Base-by-base conservation (phyloP, 2,113 vertebrate genomes). In the Melierax canorus region DNA sequence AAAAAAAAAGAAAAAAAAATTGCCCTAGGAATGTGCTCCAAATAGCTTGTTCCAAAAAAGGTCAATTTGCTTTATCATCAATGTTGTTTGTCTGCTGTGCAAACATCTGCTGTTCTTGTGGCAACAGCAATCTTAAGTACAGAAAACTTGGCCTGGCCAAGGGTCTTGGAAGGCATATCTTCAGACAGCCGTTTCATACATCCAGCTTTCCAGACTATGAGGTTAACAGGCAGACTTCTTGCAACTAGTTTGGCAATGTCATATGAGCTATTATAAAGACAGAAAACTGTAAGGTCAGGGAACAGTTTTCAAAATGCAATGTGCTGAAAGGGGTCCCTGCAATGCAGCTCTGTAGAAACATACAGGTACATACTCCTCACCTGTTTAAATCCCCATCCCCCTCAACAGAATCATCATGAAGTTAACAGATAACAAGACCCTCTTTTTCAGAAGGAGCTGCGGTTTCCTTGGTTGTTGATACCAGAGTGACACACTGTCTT, bases 71-170 rank as follows among this genome's bases (percentile, higher is more conserved):
- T 97, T 94, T 92, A 86, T 94, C 89, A 93, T 94, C 87, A 74
- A 17, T 1, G 29, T 50, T 96, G 87, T 96, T 96, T 95, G 85
- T 95, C 90, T 91, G 90, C 81, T 90, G 43, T 48, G 38, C 84
- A 97, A 96, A 96, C 80, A 95, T 96, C 92, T 94, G 87, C 87
- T 79, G 78, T 43, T 96, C 90, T 96, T 96, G 92, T 21, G 43
- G 80, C 68, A 95, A 85, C 48, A 74, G 76, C 45, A 39, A 89
- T 59, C 48, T 46, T 38, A 76, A 87, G 62, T 15, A 83, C 32
- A 86, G 76, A 93, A 94, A 96, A 78, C 36, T 55, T 90, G 79
- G 85, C 85, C 45, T 80, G 68, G 75, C 43, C 87, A 66, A 62
- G 46, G 77, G 67, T 62, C 81, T 82, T 84, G 90, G 95, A 97